Percentiles rank a stretch among this genome's conserved stretches.
Evolutionary conservation across 2,888 invertebrate species (phyloP).

Genomic region (Rhimphoctona megacephalus): DNA sequence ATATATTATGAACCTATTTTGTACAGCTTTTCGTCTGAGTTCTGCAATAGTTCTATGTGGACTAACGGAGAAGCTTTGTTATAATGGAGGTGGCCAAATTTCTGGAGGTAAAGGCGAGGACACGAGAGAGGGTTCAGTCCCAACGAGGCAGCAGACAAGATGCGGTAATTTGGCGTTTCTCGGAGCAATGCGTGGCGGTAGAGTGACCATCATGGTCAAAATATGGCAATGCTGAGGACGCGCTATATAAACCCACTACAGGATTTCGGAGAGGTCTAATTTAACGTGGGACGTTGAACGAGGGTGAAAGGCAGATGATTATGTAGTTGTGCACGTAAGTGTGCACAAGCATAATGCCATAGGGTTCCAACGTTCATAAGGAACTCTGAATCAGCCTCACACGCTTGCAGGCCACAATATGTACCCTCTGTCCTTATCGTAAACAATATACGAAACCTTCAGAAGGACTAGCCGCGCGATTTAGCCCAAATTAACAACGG

Average conservation of each 20-base stretch:
- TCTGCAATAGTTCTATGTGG: neutral
- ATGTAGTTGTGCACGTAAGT: conserved; percentile 35
- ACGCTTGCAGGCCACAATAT: conserved; percentile 41
- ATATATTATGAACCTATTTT: conserved; percentile 1
- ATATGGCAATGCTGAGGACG: conserved; percentile 62
- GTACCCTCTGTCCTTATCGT: neutral
- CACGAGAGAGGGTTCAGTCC: conserved; percentile 34
- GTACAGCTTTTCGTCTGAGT: neutral
- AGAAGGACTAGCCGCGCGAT: conserved; percentile 36
- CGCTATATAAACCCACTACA: conserved; percentile 64
- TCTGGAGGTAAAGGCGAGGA: neutral
- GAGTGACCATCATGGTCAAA: conserved; percentile 61
- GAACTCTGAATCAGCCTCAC: conserved; percentile 31
- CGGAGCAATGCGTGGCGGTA: conserved; percentile 31
- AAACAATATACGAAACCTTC: conserved; percentile 40
- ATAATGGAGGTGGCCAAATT: neutral
- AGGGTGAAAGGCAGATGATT: conserved; percentile 26
- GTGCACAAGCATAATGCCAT: conserved; percentile 25
- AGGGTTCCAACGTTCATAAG: conserved; percentile 30
- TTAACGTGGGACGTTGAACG: conserved; percentile 57
- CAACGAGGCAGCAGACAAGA: conserved; percentile 5
- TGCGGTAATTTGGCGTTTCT: conserved; percentile 33
- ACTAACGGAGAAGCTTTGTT: conserved; percentile 1
- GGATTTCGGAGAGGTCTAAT: conserved; percentile 69
- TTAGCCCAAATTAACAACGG: conserved; percentile 50